Percentiles rank a stretch among this genome's conserved stretches.
Evolutionary conservation across 2,888 invertebrate genomes (phyloP).

Genomic region (Cryptosula pallasiana): DNA sequence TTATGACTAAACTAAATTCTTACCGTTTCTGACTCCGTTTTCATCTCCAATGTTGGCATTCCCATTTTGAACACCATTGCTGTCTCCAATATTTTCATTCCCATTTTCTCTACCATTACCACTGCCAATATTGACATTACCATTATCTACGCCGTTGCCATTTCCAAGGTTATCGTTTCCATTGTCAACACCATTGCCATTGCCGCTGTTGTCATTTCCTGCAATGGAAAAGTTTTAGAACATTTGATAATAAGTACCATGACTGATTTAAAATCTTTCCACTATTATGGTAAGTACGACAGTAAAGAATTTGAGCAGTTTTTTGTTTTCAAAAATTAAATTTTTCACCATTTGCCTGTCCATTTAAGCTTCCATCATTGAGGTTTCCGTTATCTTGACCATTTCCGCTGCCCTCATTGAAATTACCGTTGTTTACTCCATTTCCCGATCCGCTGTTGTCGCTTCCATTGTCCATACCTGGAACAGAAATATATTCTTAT

Average conservation of each 20-base stretch:
- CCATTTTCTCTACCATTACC: not conserved
- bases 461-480: not conserved
- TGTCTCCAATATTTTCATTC: not conserved
- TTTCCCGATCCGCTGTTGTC: not conserved
- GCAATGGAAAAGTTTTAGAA: not conserved
- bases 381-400: not conserved
- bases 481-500: not conserved
- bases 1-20: not conserved
- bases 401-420: not conserved
- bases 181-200: not conserved
- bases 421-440: not conserved
- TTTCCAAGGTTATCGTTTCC: not conserved
- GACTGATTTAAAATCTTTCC: no score
- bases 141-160: not conserved
- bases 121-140: slow-evolving; percentile 1
- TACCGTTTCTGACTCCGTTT: not conserved
- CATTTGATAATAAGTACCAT: not conserved
- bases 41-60: not conserved
- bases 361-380: not conserved
- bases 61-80: not conserved
- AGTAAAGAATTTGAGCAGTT: not conserved
- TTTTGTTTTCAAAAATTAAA: not conserved
- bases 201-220: not conserved
- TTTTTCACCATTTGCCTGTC: not conserved
- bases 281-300: not conserved